Conservation (phyloP, 2,888 invertebrate genomes). For the Buathra laborator region DNA sequence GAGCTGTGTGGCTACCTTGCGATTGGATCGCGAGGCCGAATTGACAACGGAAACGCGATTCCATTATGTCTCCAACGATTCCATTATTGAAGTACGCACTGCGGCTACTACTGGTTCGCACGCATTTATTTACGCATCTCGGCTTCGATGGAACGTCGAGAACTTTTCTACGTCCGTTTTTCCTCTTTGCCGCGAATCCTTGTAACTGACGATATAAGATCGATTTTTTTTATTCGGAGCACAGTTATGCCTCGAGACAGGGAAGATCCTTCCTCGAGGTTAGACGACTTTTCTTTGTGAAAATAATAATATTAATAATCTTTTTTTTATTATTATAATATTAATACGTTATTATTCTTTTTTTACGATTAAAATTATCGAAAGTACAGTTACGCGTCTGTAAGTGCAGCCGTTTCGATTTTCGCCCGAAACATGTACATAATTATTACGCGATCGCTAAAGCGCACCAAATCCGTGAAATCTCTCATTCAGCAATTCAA, state of each 20-base stretch:
- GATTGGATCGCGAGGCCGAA: slow-evolving; percentile 44
- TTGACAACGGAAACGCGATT: slow-evolving; percentile 16
- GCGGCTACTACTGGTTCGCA: slow-evolving; percentile 11
- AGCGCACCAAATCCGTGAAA: neutral
- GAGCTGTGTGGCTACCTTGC: slow-evolving; percentile 6
- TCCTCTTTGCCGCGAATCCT: neutral
- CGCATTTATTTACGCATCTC: slow-evolving; percentile 52
- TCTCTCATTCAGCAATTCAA: neutral
- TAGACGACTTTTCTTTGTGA: neutral
- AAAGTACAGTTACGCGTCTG: neutral
- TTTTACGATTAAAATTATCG: too few relatives aligned
- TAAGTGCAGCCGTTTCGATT: neutral
- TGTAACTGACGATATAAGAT: neutral
- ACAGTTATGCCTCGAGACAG: neutral
- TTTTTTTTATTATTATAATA: too few relatives aligned
- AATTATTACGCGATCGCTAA: neutral
- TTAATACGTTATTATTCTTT: too few relatives aligned
- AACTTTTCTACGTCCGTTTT: neutral
- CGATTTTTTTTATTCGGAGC: slow-evolving; percentile 1
- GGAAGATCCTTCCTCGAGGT: neutral
- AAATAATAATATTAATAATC: too few relatives aligned
- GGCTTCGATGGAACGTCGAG: slow-evolving; percentile 26
- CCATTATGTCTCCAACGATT: slow-evolving; percentile 19
- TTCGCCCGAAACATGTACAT: neutral
- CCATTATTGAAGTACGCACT: neutral